Base-by-base conservation (phyloP, 1,140 invertebrate species). In the Nixonia krombeini region DNA sequence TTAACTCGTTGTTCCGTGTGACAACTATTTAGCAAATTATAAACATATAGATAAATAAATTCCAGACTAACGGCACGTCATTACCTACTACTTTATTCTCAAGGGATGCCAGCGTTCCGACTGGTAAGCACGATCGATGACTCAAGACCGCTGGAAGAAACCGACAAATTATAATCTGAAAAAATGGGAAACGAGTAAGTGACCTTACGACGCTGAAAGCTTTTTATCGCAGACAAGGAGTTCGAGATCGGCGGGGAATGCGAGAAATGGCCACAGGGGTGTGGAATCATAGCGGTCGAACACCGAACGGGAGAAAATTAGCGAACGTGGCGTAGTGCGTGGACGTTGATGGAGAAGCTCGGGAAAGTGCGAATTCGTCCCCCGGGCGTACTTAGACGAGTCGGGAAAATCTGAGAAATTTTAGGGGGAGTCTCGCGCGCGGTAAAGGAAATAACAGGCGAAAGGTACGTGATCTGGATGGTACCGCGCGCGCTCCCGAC, bases 341-440 rank as follows among this genome's bases (percentile, higher is more conserved):
- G 55, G 55, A 57, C 57, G 50, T 61, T 50, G 64, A 57, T 59
- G 49, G 65, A 57, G 53, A 67, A 59, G 55, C 52, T 51, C 17
- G 49, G 65, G 70, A 72, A 73, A 79, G 73, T 75, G 73, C 78
- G 63, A 67, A 82, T 81, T 80, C 75, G 72, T 74, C 79, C 78
- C 74, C 61, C 41, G 78, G 79, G 75, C 63, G 53, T 76, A 74
- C 75, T 81, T 75, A 72, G 59, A 51, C 46, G 37, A 44, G 55
- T 47, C 55, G 44, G 41, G 68, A 67, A 73, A 74, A 74, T 58
- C 37, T 52, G 47, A 70, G 61, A 78, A 79, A 73, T 78, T 76
- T 74, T 45, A 13, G 69, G 49, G 46, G 55, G 70, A 71, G 65
- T 56, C 64, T 70, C 29, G 46, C 56, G 56, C 13, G 9, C n/a